Evolutionary conservation across 2,113 vertebrate species (phyloP), one percentile per base, ranked within the genome.

Genomic region (Macquaria ambigua): DNA sequence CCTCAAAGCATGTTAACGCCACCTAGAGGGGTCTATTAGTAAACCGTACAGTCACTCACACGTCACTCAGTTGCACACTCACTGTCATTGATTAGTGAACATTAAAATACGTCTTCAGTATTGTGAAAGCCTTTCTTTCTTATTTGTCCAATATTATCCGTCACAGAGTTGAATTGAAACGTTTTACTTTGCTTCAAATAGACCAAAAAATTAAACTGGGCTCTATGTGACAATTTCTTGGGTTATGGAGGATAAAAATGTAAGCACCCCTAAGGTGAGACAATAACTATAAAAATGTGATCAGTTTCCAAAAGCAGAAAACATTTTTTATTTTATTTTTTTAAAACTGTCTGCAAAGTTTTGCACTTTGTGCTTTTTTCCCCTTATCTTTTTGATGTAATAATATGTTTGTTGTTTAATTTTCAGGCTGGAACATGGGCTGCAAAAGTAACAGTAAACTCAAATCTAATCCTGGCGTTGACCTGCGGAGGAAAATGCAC

Each of bases 1-100:
- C 74, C 74, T 78, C 28, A 84, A 92, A 93, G 95, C 91, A 87
- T 95, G 93, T 94, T 92, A 92, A 95, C 96, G 95, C 95, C 96
- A 95, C 92, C 96, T 96, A 95, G 94, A 96, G 96, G 95, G 86
- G 77, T 63, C 46, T 84, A 28, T 80, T 69, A 89, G 90, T 82
- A 95, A 88, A 82, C 86, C 75, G 34, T 79, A 77, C 11, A 53
- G 28, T 56, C 1, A 28, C 14, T 16, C 21, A 72, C 46, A 74
- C 14, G 20, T 16, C 48, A 23, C 20, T 64, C 64, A 63, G 21
- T 59, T 37, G 41, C 64, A 74, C 58, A 39, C 67, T 63, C 59
- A 39, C 6, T 39, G 46, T 69, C 16, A 56, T 9, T 50, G 80
- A 69, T 62, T 41, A 11, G 12, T 67, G 23, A 69, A 78, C 14